Evolutionary conservation across 2,797 vertebrate species (phyloP).

Genomic region (Prunella strophiata): DNA sequence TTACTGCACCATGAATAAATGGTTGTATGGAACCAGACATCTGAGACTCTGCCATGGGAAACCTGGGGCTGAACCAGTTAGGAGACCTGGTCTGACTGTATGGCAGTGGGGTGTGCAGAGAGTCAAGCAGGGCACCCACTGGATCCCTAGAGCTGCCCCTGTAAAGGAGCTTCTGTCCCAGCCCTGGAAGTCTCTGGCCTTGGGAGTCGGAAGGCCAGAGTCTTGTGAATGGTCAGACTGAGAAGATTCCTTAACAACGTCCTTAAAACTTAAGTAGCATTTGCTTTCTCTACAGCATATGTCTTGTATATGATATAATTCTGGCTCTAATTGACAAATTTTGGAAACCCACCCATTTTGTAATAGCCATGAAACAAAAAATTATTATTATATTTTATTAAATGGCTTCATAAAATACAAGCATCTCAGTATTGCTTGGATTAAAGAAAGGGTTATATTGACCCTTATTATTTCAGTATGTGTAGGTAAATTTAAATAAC

Average conservation of each 20-base stretch:
- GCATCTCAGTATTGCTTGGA: not conserved
- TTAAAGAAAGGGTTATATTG: not conserved
- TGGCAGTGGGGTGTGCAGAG: not conserved
- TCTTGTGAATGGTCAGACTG: accelerated
- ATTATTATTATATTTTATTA: not conserved
- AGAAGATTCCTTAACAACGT: not conserved
- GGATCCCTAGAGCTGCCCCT: not conserved
- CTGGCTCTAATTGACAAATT: not conserved
- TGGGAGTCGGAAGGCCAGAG: not conserved
- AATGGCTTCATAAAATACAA: not conserved
- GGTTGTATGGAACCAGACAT: not conserved
- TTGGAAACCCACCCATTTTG: not conserved
- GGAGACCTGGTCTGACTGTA: not conserved
- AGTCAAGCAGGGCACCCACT: accelerated
- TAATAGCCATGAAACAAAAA: not conserved
- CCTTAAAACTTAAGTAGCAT: not conserved
- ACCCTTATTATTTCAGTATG: not conserved
- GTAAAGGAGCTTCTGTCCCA: not conserved
- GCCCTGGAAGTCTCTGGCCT: not conserved
- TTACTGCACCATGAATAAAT: not conserved
- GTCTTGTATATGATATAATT: not conserved
- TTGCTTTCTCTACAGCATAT: not conserved
- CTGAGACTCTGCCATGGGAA: not conserved
- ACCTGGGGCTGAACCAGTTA: accelerated
- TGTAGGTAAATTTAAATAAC: constrained; percentile 15